Base-by-base conservation (phyloP, 30 jellyfish, hydroid and myxozoan genomes). In the Sanderia malayensis region DNA sequence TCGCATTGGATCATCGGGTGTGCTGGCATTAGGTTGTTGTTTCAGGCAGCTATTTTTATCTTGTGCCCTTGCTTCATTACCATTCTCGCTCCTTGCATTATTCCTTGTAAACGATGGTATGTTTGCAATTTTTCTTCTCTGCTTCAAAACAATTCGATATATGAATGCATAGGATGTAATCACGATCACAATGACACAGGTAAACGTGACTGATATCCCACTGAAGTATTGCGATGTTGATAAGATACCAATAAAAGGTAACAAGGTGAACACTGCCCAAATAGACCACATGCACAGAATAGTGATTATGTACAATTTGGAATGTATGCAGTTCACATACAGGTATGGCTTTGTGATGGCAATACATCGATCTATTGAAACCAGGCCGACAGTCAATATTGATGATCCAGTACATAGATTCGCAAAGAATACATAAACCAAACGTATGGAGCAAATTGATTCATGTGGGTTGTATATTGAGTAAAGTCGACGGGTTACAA, bases 331-430 rank as follows among this genome's bases (percentile, higher is more conserved):
- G 22, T 47, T 30, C 1, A 64, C 26, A 37, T 78, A 78, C 4
- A 70, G 81, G 53, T 78, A 78, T 1, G 89, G 89, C 68, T n/a
- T 53, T 30, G 82, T 55, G 49, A 78, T 78, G 31, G 89, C 89
- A 22, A 59, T 46, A 26, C 53, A 78, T 4, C 89, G 81, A 67
- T 78, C 89, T 1, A 78, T 41, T 24, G 89, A 64, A 20, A 78
- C 82, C 75, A 78, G 82, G 7, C 89, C 89, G 0, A 78, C 58
- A 18, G 82, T 78, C 2, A 78, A 59, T 24, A 78, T 37, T 11
- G 89, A 78, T 11, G 82, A 74, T 21, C 89, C 89, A 0, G 89
- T 79, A 73, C 89, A 78, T 7, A 78, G 75, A 45, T 70, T 78
- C 0, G 89, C 82, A 37, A 78, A 78, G 82, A 78, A 78, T 27